Evolutionary conservation across 1,140 invertebrate genomes (phyloP).

Genomic region (Harpegnathos saltator): DNA sequence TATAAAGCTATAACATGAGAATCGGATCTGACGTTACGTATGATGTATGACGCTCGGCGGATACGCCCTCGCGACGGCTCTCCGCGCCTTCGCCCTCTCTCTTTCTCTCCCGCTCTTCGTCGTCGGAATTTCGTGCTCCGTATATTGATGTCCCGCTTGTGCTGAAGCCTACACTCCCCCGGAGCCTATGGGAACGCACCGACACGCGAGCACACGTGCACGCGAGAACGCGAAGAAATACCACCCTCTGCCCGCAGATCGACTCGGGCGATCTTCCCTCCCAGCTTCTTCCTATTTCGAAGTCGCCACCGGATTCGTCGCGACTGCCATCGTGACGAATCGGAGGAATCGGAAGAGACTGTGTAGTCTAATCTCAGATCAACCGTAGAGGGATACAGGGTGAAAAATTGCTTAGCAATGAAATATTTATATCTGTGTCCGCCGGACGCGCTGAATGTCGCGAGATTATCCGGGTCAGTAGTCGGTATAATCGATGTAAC

Average conservation of each 20-base stretch:
- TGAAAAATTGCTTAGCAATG: conserved; percentile 46
- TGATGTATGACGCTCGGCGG: conserved; percentile 84
- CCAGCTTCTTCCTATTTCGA: conserved; percentile 33
- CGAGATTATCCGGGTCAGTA: conserved; percentile 1
- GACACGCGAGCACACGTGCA: conserved; percentile 51
- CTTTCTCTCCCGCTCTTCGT: conserved; percentile 18
- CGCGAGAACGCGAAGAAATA: conserved; percentile 28
- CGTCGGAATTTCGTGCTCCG: conserved; percentile 82
- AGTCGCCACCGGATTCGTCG: conserved; percentile 30
- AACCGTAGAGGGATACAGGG: neutral
- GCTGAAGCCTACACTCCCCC: conserved; percentile 56
- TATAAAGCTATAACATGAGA: conserved; percentile 81
- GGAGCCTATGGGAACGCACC: conserved; percentile 39
- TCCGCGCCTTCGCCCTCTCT: conserved; percentile 63
- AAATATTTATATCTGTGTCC: conserved; percentile 36
- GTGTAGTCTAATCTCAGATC: conserved; percentile 34
- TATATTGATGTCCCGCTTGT: conserved; percentile 83
- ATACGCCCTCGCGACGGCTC: conserved; percentile 78
- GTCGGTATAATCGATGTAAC: neutral
- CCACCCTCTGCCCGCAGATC: conserved; percentile 19
- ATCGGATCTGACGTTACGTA: conserved; percentile 84
- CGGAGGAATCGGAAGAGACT: conserved; percentile 56
- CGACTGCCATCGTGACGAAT: conserved; percentile 51
- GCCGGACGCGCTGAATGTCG: neutral
- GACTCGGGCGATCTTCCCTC: conserved; percentile 43